Evolutionary conservation across 2,113 vertebrate species (phyloP).

Genomic region (Nerophis ophidion): DNA sequence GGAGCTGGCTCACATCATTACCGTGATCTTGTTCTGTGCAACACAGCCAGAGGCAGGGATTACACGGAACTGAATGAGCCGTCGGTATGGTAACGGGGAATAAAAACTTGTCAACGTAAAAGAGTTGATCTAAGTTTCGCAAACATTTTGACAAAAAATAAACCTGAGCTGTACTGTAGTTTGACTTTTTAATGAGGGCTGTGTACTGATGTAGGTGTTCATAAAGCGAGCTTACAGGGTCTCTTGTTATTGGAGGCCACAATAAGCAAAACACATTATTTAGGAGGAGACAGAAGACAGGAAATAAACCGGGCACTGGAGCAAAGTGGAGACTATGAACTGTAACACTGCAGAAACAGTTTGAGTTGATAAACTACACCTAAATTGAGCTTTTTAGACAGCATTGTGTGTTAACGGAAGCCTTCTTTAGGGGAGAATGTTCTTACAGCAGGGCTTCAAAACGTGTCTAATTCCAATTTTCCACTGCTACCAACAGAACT

Average conservation of each 20-base stretch:
- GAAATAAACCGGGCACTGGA: too few species aligned
- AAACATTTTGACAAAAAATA: not conserved
- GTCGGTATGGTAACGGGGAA: slow-evolving; percentile 25
- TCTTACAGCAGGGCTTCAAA: not conserved
- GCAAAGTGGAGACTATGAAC: too few species aligned
- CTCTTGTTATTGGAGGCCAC: too few species aligned
- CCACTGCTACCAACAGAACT: too few species aligned
- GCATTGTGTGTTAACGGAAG: slow-evolving; percentile 20
- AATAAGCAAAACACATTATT: too few species aligned
- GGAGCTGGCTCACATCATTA: slow-evolving; percentile 20
- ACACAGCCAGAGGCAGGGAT: slow-evolving; percentile 39
- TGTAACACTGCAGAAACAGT: too few species aligned
- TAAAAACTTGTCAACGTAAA: not conserved
- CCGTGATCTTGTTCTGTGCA: slow-evolving; percentile 33
- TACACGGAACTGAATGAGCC: slow-evolving; percentile 47
- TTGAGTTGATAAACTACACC: not conserved
- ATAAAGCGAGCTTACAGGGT: too few species aligned
- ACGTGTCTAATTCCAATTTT: not conserved
- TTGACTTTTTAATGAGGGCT: too few species aligned
- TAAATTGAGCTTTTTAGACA: slow-evolving; percentile 18
- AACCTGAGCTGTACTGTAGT: too few species aligned
- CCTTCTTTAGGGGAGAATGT: not conserved
- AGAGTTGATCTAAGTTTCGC: not conserved
- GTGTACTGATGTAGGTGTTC: too few species aligned
- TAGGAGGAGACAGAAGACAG: too few species aligned